Base-by-base conservation (phyloP, 2,888 invertebrate species). In the Athripsodes cinereus region DNA sequence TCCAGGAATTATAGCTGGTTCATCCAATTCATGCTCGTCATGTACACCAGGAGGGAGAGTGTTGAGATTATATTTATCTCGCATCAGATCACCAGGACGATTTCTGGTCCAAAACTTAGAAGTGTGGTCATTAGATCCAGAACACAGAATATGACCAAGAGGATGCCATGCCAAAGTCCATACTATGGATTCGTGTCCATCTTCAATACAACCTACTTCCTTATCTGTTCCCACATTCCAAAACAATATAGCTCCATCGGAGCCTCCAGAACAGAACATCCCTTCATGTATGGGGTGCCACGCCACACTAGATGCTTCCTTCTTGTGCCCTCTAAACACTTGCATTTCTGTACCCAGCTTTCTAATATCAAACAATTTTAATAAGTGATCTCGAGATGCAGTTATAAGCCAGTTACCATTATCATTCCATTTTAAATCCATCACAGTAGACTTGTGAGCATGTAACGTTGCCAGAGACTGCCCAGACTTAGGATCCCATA, bases 91-190 rank as follows among this genome's bases (percentile, higher is more conserved):
- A 19, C 99, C 99, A 0, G 99, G 99, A 51, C 98, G 84, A 75
- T 99, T 99, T 63, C 99, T 81, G 1, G 99, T 97, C 99, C 99
- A 99, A 77, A 99, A 99, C 76, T 99, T 99, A 21, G 88, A 92
- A 22, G 97, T 95, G 69, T 99, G 98, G 75, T 99, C 99, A 76
- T 99, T 99, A n/a, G 98, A 98, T 0, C 98, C 99, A 2, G 98
- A 96, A 69, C 96, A 97, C 31, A 99, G 79, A 67, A 99, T 98
- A 69, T 99, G 99, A 1, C 99, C 99, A 18, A 99, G 78, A 0
- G 99, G 99, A 81, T 99, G 99, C 99, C 99, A 99, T 26, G 96
- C 96, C 70, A 99, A 81, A 13, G 96, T 94, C 99, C 99, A 99
- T 2, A 99, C 96, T 70, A 97, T 96, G 69, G 95, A 96, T 73